Evolutionary conservation across 2,888 invertebrate genomes (phyloP).

Genomic region (Meteorus colon): DNA sequence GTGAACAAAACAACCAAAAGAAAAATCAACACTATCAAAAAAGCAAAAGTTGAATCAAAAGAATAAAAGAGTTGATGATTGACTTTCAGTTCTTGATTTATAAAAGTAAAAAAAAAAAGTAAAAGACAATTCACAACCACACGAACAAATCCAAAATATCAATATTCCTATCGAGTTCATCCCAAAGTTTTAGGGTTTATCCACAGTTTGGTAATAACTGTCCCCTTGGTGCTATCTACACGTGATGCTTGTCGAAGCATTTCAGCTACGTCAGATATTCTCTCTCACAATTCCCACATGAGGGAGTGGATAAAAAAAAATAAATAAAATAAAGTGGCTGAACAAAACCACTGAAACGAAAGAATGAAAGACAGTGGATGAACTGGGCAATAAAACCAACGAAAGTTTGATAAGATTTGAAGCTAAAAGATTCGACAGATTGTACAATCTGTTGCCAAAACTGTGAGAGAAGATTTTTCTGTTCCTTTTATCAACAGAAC

Average conservation of each 20-base stretch:
- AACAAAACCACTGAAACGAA: not conserved
- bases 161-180: not conserved
- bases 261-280: slow-evolving; percentile 1
- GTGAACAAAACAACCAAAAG: not conserved
- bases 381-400: not conserved
- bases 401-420: not conserved
- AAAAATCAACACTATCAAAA: no score
- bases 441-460: no score
- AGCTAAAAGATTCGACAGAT: not conserved
- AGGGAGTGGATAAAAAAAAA: not conserved
- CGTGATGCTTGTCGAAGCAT: not conserved
- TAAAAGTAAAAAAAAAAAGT: not conserved
- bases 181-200: not conserved
- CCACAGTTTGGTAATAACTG: slow-evolving; percentile 1
- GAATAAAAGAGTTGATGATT: not conserved
- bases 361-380: not conserved
- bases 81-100: slow-evolving; percentile 3
- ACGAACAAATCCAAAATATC: not conserved
- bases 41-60: not conserved
- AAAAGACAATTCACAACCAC: not conserved
- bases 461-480: no score
- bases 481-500: no score
- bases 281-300: not conserved
- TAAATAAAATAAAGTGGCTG: not conserved
- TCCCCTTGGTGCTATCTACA: not conserved